Evolutionary conservation across 2,113 vertebrate genomes (phyloP).

Genomic region (Leiothrix lutea): DNA sequence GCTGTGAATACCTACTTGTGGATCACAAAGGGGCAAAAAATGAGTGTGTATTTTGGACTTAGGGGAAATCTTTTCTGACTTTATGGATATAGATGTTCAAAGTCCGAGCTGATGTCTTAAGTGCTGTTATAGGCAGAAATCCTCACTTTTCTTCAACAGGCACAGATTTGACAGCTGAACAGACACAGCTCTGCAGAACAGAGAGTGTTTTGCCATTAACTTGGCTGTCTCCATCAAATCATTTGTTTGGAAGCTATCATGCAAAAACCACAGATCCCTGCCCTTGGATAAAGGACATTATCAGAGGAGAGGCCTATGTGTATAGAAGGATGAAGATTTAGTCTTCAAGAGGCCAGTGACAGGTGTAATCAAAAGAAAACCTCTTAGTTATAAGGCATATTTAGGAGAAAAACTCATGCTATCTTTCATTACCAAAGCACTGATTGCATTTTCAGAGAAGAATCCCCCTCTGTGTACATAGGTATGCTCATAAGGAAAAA

Average conservation of each 20-base stretch:
- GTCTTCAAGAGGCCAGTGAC: neutral
- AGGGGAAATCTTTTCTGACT: neutral
- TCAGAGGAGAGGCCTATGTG: neutral
- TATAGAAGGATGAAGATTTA: neutral
- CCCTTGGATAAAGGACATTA: conserved; percentile 58
- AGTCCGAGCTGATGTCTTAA: neutral
- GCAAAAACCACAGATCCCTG: conserved; percentile 26
- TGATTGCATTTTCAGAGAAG: neutral
- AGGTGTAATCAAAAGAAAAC: neutral
- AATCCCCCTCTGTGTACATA: neutral
- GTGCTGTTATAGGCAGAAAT: neutral
- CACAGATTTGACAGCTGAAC: neutral
- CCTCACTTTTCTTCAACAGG: neutral
- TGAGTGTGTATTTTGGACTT: neutral
- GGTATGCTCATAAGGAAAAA: neutral
- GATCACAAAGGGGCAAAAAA: neutral
- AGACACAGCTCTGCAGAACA: neutral
- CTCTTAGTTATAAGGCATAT: neutral
- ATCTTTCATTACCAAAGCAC: neutral
- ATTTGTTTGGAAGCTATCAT: conserved; percentile 4
- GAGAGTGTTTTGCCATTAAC: neutral
- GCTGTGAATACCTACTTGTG: neutral
- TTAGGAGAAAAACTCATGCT: neutral
- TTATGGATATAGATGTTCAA: neutral
- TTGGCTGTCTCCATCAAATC: neutral